Evolutionary conservation across 2,888 invertebrate genomes (phyloP), one percentile per base, ranked within the genome.

Genomic region (Nomada goodeniana): DNA sequence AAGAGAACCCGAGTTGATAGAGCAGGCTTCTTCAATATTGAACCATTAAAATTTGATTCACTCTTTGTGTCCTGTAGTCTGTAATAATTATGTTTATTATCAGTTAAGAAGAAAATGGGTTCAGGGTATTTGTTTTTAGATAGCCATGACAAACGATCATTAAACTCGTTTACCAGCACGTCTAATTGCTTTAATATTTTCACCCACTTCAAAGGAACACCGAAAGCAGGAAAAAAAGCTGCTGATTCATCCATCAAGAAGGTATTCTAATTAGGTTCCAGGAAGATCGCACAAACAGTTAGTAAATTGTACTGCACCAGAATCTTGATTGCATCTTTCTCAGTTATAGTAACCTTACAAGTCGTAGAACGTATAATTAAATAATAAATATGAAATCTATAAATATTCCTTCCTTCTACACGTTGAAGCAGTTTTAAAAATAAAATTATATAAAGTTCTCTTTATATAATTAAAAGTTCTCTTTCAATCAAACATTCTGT

Each of bases 201-300:
- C 29, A 23, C 11, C 26, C 13, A 36, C 13, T 7, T 20, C 15
- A 11, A 29, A 53, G 50, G 44, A 47, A 3, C 13, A 47, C 29
- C 60, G n/a, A 29, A 18, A 50, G 18, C 50, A 23, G 52, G 23
- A 52, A 71, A 71, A 53, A 11, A 15, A 36, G 7, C 7, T 36
- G 36, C 36, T 53, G 20, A 71, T 61, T 29, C 36, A 53, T 52
- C 42, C 26, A 7, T 71, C 61, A 29, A 20, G 42, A 52, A 29
- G 11, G 36, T 53, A 29, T 29, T 53, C 36, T 36, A 67, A 29
- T 36, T 67, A 53, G 11, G 1, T n/a, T 2, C 29, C 15, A 20
- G 4, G 10, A 20, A 61, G 5, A 10, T 57, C 2, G 7, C 26
- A 57, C 2, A 57, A 23, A 57, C 4, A 13, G 57, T 57, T 57